Base-by-base conservation (phyloP, 2,113 vertebrate genomes). In the Malurus cyaneus region DNA sequence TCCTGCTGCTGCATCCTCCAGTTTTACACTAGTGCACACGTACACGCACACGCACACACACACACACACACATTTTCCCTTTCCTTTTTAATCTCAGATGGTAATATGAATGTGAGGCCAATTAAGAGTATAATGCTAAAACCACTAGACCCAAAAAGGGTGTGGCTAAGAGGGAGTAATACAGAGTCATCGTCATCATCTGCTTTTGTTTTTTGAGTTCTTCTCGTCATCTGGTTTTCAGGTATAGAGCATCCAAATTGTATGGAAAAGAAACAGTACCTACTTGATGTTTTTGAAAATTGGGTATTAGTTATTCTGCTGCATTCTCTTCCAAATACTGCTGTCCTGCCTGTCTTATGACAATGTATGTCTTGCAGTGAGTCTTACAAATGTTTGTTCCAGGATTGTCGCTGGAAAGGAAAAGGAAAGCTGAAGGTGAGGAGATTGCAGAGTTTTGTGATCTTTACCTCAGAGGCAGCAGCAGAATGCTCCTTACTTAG, bases 1-100 rank as follows among this genome's bases (percentile, higher is more conserved):
- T 96, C 77, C 91, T 95, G 36, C 64, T 93, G 60, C 84, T 87
- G 53, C 52, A 74, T 88, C 62, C 65, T 95, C 46, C 77, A 86
- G 64, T 87, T 96, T 90, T 84, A 69, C 15, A 11, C 12, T 60
- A 41, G 20, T 44, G 54, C 19, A 11, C 17, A 6, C 18, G n/a
- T 25, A 42, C 12, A 49, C 14, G 54, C 18, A 34, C 16, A 26
- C 28, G 34, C 18, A n/a, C 28, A 19, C 44, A 19, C 44, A 46
- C 44, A 46, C 46, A 36, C 24, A 47, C 18, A 25, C 50, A 39
- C 46, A 25, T n/a, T 70, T 56, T 29, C 31, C 65, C 20, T 36
- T 85, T 92, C 91, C 52, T 76, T 89, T 94, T 77, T 77, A 62
- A 83, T 77, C 42, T 80, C 56, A 70, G 64, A 39, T 42, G 29